phyloP scores from a whole-genome alignment of 2,797 vertebrate species.

The Pangasius macronema region DNA sequence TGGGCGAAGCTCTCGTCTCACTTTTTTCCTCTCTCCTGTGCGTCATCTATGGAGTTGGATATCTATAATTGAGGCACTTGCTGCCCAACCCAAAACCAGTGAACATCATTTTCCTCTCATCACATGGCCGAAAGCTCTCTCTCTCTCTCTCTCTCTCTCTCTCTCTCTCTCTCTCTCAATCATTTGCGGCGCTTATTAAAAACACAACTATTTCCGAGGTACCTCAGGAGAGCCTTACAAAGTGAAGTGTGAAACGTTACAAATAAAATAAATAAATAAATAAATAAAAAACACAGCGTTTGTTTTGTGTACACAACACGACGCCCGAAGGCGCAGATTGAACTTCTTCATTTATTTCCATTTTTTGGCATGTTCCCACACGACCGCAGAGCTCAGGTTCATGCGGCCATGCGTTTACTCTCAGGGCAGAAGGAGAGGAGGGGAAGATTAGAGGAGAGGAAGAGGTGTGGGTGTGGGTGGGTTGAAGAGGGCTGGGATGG shows the following conservation, averaged over 20 bases:
- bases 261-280: background rate
- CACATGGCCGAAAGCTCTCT: conserved; percentile 10
- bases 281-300: background rate
- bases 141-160: background rate
- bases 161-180: background rate
- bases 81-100: conserved; percentile 47
- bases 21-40: conserved; percentile 24
- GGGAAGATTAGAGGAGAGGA: conserved; percentile 26
- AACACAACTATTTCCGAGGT: background rate
- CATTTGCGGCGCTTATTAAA: conserved; percentile 40
- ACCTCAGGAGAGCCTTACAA: conserved; percentile 3
- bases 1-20: conserved; percentile 39
- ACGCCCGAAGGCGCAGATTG: conserved; percentile 29
- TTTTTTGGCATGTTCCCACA: conserved; percentile 35
- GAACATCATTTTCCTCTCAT: conserved; percentile 51
- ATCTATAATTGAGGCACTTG: conserved; percentile 55
- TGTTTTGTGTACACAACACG: background rate
- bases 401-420: conserved; percentile 25
- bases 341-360: conserved; percentile 42
- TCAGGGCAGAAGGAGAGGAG: conserved; percentile 28
- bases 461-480: conserved; percentile 45
- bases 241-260: background rate
- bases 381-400: conserved; percentile 31
- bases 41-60: conserved; percentile 35
- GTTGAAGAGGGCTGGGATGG: conserved; percentile 36